A percentile compares a stretch with the other conserved stretches of the same genome.
These are phyloP conservation scores for Ciconia nigra DNA, from an alignment of 2,797 vertebrate species.

Conservation along the genomic window DNA sequence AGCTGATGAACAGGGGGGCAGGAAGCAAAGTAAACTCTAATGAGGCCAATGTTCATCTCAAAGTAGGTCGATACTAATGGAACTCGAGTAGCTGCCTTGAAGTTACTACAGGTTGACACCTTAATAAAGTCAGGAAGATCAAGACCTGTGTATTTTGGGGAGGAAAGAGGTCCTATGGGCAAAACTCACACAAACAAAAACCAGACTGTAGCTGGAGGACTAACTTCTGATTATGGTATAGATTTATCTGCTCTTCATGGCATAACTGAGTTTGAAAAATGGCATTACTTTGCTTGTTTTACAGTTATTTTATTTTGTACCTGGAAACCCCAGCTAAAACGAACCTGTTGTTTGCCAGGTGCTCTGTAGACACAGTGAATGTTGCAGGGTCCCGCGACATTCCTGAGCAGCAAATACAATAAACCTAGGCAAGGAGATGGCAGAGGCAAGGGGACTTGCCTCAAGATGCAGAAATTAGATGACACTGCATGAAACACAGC, in stretches of 20 bases:
- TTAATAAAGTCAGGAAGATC: background rate
- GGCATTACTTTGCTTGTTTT: background rate
- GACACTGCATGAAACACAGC: background rate
- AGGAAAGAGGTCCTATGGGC: background rate
- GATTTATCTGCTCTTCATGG: background rate
- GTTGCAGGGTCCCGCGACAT: background rate
- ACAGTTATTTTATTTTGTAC: background rate
- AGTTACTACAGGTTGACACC: background rate
- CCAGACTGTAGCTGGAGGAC: background rate
- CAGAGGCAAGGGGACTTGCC: background rate
- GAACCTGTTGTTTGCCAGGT: background rate
- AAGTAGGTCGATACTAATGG: background rate
- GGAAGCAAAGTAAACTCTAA: background rate
- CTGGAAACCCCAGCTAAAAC: background rate
- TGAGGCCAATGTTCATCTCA: background rate
- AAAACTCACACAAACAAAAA: background rate
- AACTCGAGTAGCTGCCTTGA: background rate
- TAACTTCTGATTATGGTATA: background rate
- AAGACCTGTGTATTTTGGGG: background rate
- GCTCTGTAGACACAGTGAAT: background rate
- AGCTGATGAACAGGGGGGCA: background rate
- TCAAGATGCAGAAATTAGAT: background rate
- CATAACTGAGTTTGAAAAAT: background rate
- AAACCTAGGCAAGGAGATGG: background rate
- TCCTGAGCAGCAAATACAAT: background rate